Evolutionary conservation across 2,888 invertebrate species (phyloP), one percentile per base, ranked within the genome.

Genomic region (Reticulitermes lucifugus): DNA sequence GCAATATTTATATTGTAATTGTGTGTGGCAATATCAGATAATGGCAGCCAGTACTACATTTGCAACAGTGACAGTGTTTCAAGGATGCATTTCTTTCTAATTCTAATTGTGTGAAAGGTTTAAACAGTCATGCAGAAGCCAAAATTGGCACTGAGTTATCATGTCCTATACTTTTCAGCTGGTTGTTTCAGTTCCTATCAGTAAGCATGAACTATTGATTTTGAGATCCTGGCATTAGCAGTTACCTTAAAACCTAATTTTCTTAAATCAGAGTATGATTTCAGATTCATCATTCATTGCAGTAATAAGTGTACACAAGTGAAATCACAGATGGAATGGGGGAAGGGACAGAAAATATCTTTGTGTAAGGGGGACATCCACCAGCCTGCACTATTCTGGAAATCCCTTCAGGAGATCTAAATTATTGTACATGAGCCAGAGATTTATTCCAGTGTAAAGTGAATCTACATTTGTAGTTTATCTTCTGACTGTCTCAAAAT

Each of bases 1-100:
- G 65, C 65, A 65, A 65, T 65, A 65, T 65, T 65, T 65, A 65
- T 25, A 65, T 65, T 65, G n/a, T 14, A 65, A n/a, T 55, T 55
- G 14, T 18, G 14, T 14, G 55, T 65, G 65, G 25, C 25, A n/a
- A 65, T 25, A 65, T 7, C 9, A 65, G 2, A 25, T 25, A 65
- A 65, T 7, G n/a, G 25, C 65, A 65, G 25, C 65, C 65, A 25
- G n/a, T 65, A n/a, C 12, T n/a, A 25, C n/a, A 6, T 65, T 65
- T 65, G 65, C 65, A 65, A n/a, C 65, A 65, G 65, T 65, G 65
- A n/a, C 65, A 65, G 5, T 65, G 65, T n/a, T 25, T 65, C 2
- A 65, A n/a, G 14, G 12, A 12, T 65, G 65, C 25, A 65, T 65
- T 65, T 25, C n/a, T n/a, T 25, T 25, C n/a, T 65, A 65, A n/a